Percentiles rank a stretch among this genome's conserved stretches.
Evolutionary conservation across 2,888 invertebrate species (phyloP).

Genomic region (Eugnorisma glareosa): DNA sequence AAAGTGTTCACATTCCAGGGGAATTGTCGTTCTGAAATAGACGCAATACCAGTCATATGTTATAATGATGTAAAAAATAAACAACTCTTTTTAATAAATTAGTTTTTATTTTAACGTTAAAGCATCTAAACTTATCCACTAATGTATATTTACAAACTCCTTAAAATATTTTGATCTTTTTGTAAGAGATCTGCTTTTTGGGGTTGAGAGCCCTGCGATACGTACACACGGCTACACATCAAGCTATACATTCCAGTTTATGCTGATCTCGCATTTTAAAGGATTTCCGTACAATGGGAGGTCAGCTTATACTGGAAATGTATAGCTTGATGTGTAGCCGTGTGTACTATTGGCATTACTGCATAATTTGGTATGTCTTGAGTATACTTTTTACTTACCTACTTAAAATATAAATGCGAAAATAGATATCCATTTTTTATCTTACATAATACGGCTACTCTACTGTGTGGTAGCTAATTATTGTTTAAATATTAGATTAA

Average conservation of each 20-base stretch:
- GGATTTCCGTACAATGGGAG: too few species aligned
- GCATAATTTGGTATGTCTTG: slow-evolving; percentile 48
- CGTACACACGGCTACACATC: too few species aligned
- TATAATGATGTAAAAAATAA: slow-evolving; percentile 23
- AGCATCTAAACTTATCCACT: slow-evolving; percentile 48
- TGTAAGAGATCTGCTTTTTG: slow-evolving; percentile 48
- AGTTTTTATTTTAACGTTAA: slow-evolving; percentile 57
- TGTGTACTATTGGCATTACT: slow-evolving; percentile 35
- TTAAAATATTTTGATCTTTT: slow-evolving; percentile 42
- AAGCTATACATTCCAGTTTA: too few species aligned
- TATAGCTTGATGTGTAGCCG: too few species aligned
- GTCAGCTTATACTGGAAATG: too few species aligned
- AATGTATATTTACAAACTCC: slow-evolving; percentile 62
- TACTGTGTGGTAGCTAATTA: background rate
- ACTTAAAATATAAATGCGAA: slow-evolving; percentile 42
- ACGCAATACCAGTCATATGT: background rate
- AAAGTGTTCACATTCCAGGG: background rate
- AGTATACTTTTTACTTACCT: slow-evolving; percentile 44
- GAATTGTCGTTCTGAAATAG: background rate
- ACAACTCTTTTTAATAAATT: slow-evolving; percentile 58
- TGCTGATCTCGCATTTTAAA: too few species aligned
- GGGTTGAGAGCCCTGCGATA: slow-evolving; percentile 28
- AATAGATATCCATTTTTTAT: background rate
- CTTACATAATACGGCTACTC: slow-evolving; percentile 4
- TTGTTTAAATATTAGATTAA: background rate